Evolutionary conservation across 2,113 vertebrate genomes (phyloP).

Genomic region (Crotalus tigris): DNA sequence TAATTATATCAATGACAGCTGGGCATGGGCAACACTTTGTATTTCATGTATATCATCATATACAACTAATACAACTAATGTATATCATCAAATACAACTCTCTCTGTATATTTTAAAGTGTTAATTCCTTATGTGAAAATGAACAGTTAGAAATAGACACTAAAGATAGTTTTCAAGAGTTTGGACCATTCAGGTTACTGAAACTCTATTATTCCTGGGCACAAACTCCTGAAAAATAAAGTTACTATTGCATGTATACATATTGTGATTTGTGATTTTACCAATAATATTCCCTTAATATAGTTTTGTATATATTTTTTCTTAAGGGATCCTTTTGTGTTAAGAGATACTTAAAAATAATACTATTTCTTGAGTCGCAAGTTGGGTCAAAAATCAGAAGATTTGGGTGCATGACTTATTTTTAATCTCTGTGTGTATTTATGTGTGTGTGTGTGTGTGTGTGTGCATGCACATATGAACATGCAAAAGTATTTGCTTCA

Average conservation of each 20-base stretch:
- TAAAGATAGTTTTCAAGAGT: background rate
- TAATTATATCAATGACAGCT: background rate
- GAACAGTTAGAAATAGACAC: background rate
- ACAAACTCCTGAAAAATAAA: background rate
- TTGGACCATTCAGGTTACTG: background rate
- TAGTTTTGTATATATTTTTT: background rate
- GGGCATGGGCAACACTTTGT: background rate
- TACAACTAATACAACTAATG: background rate
- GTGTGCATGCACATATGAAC: fast-evolving
- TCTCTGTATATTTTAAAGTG: background rate
- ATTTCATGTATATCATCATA: background rate
- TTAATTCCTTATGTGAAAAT: background rate
- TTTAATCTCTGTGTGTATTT: background rate
- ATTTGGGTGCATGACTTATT: background rate
- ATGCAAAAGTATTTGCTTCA: background rate
- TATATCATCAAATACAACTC: background rate
- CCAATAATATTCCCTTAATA: background rate
- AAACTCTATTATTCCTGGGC: background rate
- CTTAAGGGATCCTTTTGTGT: background rate
- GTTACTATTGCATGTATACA: background rate
- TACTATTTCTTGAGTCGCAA: background rate
- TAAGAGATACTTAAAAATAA: background rate
- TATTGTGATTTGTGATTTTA: background rate
- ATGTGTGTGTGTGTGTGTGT: too few relatives aligned
- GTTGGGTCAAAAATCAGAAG: background rate